These are phyloP conservation scores for Hyles lineata DNA, from an alignment of 2,888 invertebrate species.

Conservation along the genomic window DNA sequence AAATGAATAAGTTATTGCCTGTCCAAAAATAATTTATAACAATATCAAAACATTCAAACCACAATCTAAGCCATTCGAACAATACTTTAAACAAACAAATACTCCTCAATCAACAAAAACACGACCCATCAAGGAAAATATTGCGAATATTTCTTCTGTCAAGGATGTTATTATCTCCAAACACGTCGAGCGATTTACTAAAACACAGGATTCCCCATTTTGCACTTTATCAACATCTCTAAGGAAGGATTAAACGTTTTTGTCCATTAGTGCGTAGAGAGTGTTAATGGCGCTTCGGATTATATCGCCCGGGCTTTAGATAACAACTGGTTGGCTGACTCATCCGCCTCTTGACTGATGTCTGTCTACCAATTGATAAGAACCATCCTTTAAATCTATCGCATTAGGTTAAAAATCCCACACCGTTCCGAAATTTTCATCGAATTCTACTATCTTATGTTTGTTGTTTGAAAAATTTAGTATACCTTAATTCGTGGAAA, in stretches of 20 bases:
- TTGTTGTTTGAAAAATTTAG: conserved; percentile 32
- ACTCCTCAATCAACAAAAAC: neutral
- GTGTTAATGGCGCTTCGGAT: conserved; percentile 81
- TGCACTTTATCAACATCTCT: conserved; percentile 65
- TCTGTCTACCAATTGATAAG: conserved; percentile 71
- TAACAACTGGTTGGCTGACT: conserved; percentile 68
- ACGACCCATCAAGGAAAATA: conserved; percentile 8
- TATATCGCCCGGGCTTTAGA: conserved; percentile 62
- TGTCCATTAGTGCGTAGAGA: conserved; percentile 77
- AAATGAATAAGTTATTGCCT: no score
- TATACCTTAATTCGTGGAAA: conserved; percentile 34
- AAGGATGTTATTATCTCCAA: conserved; percentile 24
- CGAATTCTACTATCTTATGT: conserved; percentile 19
- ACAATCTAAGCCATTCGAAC: neutral
- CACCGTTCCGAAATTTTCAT: conserved; percentile 16
- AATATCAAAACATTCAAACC: neutral
- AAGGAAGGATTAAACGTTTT: conserved; percentile 79
- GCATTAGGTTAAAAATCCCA: conserved; percentile 46
- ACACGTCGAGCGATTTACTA: conserved; percentile 40
- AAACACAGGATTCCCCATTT: conserved; percentile 54
- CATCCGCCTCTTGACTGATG: conserved; percentile 69
- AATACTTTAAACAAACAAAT: neutral
- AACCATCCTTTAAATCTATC: conserved; percentile 51
- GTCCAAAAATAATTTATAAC: no score
- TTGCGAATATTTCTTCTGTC: conserved; percentile 14